These are phyloP conservation scores for Sebastes itinus DNA, from an alignment of 2,797 vertebrate genomes.

Conservation along the genomic window DNA sequence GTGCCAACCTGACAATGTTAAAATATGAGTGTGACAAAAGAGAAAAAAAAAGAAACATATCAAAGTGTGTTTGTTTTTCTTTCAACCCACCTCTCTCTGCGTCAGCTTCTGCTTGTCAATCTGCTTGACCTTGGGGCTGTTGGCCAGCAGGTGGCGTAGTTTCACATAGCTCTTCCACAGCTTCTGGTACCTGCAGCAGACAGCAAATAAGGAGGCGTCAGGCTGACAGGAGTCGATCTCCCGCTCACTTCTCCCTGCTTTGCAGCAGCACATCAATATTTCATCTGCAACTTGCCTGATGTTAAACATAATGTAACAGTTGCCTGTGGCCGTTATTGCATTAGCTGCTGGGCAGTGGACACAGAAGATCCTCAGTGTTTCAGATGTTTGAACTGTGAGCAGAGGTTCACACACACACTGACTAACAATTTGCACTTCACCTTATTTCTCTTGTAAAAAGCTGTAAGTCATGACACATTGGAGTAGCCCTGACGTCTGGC, in stretches of 20 bases:
- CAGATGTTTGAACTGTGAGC: constrained; percentile 32
- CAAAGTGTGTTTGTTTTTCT: neutral
- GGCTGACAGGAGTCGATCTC: constrained; percentile 18
- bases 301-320: constrained; percentile 66
- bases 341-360: constrained; percentile 40
- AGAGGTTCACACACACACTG: neutral
- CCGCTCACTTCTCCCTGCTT: neutral
- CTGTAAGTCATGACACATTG: constrained; percentile 1
- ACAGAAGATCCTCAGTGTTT: constrained; percentile 16
- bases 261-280: constrained; percentile 63
- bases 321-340: constrained; percentile 50
- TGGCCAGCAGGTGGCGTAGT: constrained; percentile 96
- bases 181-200: constrained; percentile 91
- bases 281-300: constrained; percentile 41
- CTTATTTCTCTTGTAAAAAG: neutral
- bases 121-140: constrained; percentile 98
- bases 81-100: constrained; percentile 90
- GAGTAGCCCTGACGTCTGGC: neutral
- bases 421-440: neutral
- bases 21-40: constrained; percentile 10
- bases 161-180: constrained; percentile 99
- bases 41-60: neutral
- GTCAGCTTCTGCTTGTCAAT: constrained; percentile 98
- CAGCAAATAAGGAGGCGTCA: constrained; percentile 23
- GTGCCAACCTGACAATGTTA: neutral